Conservation (phyloP, 2,888 invertebrate genomes). For the Scrobipalpa atriplicella region DNA sequence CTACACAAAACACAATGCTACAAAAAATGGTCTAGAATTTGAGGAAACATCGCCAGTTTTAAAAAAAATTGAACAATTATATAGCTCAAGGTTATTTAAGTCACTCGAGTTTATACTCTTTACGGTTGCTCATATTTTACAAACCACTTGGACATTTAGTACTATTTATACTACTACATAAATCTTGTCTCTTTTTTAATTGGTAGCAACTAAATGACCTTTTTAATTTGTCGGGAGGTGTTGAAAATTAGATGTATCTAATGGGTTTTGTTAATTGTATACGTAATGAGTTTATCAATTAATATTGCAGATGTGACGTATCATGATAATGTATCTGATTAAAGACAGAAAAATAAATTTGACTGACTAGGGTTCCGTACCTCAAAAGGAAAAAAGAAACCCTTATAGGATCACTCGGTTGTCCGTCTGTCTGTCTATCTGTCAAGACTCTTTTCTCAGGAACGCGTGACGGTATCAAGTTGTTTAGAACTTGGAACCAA, state of each 20-base stretch:
- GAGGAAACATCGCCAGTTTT: conserved; percentile 19
- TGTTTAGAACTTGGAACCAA: too few species aligned
- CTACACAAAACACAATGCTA: background rate
- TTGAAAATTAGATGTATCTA: background rate
- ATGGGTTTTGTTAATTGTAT: too few species aligned
- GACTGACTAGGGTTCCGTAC: too few species aligned
- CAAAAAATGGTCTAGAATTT: conserved; percentile 17
- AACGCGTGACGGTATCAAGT: too few species aligned
- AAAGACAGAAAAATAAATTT: background rate
- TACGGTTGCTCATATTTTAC: conserved; percentile 14
- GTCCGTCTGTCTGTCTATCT: too few species aligned
- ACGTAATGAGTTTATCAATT: too few species aligned
- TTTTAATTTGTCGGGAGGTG: conserved; percentile 3
- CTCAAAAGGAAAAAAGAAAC: too few species aligned
- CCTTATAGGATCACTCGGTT: too few species aligned
- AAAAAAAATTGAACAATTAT: conserved; percentile 22
- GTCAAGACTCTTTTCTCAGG: too few species aligned
- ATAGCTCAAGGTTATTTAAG: conserved; percentile 20
- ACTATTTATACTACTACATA: background rate
- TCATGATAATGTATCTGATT: background rate
- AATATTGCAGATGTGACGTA: background rate
- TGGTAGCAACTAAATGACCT: conserved; percentile 20
- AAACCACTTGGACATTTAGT: conserved; percentile 1
- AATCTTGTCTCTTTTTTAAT: conserved; percentile 19
- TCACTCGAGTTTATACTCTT: conserved; percentile 10